Evolutionary conservation across 2,113 vertebrate genomes (phyloP).

Genomic region (Nyctereutes procyonoides): DNA sequence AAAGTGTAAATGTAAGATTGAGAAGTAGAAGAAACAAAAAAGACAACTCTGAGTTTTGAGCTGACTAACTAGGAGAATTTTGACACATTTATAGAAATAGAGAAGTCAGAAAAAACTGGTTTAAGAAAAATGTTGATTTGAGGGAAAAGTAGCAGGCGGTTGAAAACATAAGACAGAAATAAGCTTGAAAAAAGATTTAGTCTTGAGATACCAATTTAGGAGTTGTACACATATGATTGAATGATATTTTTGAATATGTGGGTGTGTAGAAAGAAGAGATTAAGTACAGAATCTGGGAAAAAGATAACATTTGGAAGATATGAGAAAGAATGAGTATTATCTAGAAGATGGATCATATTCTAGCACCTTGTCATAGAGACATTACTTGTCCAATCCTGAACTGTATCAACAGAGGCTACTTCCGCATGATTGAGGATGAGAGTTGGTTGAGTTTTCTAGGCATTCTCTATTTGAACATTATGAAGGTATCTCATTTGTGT

Average conservation of each 20-base stretch:
- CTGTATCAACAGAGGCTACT: not conserved
- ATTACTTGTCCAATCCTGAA: not conserved
- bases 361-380: not conserved
- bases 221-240: not conserved
- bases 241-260: constrained; percentile 32
- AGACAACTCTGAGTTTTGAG: constrained; percentile 19
- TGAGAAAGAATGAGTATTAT: not conserved
- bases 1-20: not conserved
- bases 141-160: not conserved
- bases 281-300: constrained; percentile 33
- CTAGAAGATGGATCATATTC: not conserved
- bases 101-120: not conserved
- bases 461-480: not conserved
- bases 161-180: constrained; percentile 19
- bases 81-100: not conserved
- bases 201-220: constrained; percentile 33
- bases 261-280: not conserved
- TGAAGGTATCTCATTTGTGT: not conserved
- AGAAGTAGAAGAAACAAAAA: not conserved
- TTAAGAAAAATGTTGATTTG: constrained; percentile 49
- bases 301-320: constrained; percentile 4
- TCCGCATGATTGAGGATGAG: not conserved
- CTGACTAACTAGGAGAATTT: not conserved
- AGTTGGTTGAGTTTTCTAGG: not conserved
- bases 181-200: constrained; percentile 16